These are phyloP conservation scores for Oncorhynchus kisutch DNA, from an alignment of 2,113 vertebrate genomes.

Conservation along the genomic window DNA sequence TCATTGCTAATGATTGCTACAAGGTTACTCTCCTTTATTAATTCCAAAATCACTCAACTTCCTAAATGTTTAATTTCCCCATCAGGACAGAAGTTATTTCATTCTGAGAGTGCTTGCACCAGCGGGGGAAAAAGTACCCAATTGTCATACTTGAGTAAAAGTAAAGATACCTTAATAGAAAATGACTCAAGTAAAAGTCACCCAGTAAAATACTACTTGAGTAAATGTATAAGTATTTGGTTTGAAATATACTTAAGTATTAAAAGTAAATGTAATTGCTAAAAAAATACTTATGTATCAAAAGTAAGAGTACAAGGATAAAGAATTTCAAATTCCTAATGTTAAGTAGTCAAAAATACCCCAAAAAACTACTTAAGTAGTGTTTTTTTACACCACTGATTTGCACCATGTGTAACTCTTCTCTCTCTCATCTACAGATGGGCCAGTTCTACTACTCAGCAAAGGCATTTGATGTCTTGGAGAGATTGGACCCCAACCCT, in stretches of 20 bases:
- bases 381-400: not conserved
- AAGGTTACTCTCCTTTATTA: conserved; percentile 74
- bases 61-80: not conserved
- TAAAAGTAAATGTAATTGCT: not conserved
- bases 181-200: no score
- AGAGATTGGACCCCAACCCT: conserved; percentile 82
- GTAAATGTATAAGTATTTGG: no score
- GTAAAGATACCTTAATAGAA: no score
- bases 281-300: no score
- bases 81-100: conserved; percentile 83
- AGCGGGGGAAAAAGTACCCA: not conserved
- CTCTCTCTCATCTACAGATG: conserved; percentile 70
- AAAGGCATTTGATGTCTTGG: conserved; percentile 84
- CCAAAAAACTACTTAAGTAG: no score
- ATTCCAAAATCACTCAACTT: not conserved
- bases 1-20: conserved; percentile 98
- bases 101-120: conserved; percentile 32
- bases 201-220: no score
- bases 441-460: conserved; percentile 88
- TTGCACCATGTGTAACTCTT: not conserved
- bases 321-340: no score
- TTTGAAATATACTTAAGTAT: not conserved
- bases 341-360: no score
- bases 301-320: no score
- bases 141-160: no score